Percentiles rank a stretch among this genome's conserved stretches.
These are phyloP conservation scores for Nothocercus nigrocapillus DNA, from an alignment of 2,113 vertebrate species.

Conservation along the genomic window DNA sequence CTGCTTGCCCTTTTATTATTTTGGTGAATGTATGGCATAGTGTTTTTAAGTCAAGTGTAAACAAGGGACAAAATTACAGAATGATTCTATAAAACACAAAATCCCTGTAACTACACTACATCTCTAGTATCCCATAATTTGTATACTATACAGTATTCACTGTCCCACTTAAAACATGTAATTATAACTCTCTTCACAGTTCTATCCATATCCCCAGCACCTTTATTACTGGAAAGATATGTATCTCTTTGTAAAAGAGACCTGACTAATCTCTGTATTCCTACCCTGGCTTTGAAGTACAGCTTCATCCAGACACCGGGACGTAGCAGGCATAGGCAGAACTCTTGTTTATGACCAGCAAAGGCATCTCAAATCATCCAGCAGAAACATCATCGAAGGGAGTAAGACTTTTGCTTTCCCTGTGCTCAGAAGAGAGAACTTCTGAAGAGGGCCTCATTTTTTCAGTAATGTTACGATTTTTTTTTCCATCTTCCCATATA, in stretches of 20 bases:
- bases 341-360: not conserved
- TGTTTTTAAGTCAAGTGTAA: not conserved
- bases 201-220: rapidly evolving
- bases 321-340: not conserved
- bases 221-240: not conserved
- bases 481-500: not conserved
- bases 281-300: not conserved
- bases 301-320: not conserved
- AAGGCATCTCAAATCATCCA: not conserved
- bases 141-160: not conserved
- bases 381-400: not conserved
- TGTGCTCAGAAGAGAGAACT: not conserved
- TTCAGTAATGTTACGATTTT: not conserved
- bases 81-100: not conserved
- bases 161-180: not conserved
- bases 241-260: not conserved
- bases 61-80: not conserved
- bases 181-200: not conserved
- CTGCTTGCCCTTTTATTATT: not conserved
- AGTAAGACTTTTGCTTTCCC: not conserved
- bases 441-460: not conserved
- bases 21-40: not conserved
- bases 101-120: not conserved
- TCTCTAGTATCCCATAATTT: not conserved
- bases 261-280: not conserved